Evolutionary conservation across 2,888 invertebrate genomes (phyloP), one percentile per base, ranked within the genome.

Genomic region (Agriotes lineatus): DNA sequence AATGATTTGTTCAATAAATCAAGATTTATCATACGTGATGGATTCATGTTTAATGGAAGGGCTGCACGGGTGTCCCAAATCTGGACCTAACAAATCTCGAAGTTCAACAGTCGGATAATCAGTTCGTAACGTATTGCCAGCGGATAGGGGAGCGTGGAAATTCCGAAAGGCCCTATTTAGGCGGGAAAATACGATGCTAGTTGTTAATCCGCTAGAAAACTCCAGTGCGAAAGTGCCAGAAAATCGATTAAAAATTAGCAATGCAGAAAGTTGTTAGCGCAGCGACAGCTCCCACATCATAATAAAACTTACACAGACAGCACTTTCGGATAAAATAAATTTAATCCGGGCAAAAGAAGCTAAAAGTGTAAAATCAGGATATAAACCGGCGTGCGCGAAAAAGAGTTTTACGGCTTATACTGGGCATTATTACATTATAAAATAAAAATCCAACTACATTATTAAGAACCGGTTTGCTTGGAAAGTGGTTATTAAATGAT

Each of bases 401-500:
- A 37, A 64, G 37, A 19, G 35, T 48, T 58, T 58, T 64, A 57
- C 39, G 30, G 54, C 42, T 20, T 54, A 56, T 20, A 58, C 48
- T 58, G n/a, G 62, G 42, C 75, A 75, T 74, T 77, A 78, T 76
- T 76, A 74, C 75, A 77, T 76, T 76, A 77, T 76, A 77, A 78
- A 76, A 77, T 73, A 70, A 70, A 73, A 72, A 68, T 54, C 69
- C 45, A 50, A 67, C 74, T 77, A 74, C 76, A 77, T 78, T 79
- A 79, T 78, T 79, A 77, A 76, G 78, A 80, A 80, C 80, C 79
- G 78, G 80, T 80, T 78, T 70, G 74, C 74, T 76, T 77, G 78
- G 79, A 80, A 80, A 80, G 79, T 79, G 77, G 79, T 80, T 80
- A 81, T 80, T 80, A 81, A 80, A 81, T 78, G 79, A 80, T 80